Evolutionary conservation across 1,140 invertebrate genomes (phyloP).

Genomic region (Liolophura sinensis): DNA sequence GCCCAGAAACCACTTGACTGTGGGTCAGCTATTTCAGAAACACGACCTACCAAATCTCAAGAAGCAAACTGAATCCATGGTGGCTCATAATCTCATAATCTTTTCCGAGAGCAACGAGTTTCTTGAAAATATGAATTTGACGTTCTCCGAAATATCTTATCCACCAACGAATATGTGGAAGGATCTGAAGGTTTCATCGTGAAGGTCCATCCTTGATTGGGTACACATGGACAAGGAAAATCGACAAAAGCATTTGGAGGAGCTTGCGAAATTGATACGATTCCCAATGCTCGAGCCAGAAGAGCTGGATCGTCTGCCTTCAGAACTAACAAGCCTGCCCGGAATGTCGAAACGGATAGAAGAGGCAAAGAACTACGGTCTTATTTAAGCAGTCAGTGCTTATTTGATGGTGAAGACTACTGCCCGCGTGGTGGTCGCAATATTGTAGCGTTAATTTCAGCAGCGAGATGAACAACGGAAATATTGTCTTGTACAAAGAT

Average conservation of each 20-base stretch:
- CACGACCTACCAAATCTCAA: conserved; percentile 64
- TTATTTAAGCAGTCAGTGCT: conserved; percentile 42
- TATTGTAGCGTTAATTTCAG: conserved; percentile 41
- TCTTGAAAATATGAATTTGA: conserved; percentile 73
- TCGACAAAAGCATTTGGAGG: conserved; percentile 36
- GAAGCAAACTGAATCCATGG: conserved; percentile 68
- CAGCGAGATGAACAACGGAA: conserved; percentile 24
- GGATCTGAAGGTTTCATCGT: conserved; percentile 42
- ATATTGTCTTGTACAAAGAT: conserved; percentile 32
- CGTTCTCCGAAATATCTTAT: conserved; percentile 66
- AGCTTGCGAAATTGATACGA: conserved; percentile 43
- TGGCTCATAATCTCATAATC: conserved; percentile 65
- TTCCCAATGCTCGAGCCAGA: conserved; percentile 49
- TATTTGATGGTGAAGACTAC: conserved; percentile 37
- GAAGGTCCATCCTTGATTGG: conserved; percentile 38
- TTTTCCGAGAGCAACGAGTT: conserved; percentile 67
- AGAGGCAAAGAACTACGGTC: conserved; percentile 46
- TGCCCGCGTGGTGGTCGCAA: conserved; percentile 38
- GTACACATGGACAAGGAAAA: conserved; percentile 36
- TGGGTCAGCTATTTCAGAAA: conserved; percentile 73
- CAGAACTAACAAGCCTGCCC: conserved; percentile 25
- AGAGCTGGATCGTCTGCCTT: conserved; percentile 38
- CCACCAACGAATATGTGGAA: conserved; percentile 51
- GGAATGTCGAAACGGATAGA: conserved; percentile 48
- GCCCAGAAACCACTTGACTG: conserved; percentile 76